Conservation (phyloP, 1,140 invertebrate species). For the Hesperophylax magnus region DNA sequence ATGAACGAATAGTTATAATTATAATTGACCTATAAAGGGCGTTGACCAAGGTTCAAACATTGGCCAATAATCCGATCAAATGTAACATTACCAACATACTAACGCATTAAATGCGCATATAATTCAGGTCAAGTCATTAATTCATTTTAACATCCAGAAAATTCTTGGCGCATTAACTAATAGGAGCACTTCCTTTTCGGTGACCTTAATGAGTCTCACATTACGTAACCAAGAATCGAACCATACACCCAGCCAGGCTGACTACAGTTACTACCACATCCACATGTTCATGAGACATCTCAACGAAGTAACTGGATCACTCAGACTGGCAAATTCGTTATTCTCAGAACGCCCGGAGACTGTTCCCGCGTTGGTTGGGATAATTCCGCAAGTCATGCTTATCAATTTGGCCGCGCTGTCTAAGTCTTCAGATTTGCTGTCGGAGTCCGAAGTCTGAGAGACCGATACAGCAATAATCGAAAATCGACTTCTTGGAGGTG, state of each 20-base stretch:
- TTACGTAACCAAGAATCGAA: slow-evolving; percentile 24
- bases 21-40: too few relatives aligned
- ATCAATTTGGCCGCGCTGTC: slow-evolving; percentile 51
- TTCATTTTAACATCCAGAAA: neutral
- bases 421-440: neutral
- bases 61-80: too few relatives aligned
- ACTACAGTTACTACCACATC: neutral
- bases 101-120: neutral
- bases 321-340: slow-evolving; percentile 1
- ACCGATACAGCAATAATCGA: slow-evolving; percentile 23
- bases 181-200: slow-evolving; percentile 1
- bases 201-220: slow-evolving; percentile 7
- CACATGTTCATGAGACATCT: neutral
- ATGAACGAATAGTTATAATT: too few relatives aligned
- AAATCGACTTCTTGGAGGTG: neutral
- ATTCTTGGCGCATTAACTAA: neutral
- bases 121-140: neutral
- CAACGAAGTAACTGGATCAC: neutral
- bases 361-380: neutral
- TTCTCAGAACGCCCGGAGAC: slow-evolving; percentile 1
- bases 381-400: slow-evolving; percentile 47
- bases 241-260: neutral
- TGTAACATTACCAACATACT: too few relatives aligned
- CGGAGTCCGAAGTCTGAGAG: neutral
- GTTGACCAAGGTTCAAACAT: too few relatives aligned